These are phyloP conservation scores for Caenorhabditis brenneri DNA, from an alignment of 1,140 invertebrate genomes.

Conservation along the genomic window DNA sequence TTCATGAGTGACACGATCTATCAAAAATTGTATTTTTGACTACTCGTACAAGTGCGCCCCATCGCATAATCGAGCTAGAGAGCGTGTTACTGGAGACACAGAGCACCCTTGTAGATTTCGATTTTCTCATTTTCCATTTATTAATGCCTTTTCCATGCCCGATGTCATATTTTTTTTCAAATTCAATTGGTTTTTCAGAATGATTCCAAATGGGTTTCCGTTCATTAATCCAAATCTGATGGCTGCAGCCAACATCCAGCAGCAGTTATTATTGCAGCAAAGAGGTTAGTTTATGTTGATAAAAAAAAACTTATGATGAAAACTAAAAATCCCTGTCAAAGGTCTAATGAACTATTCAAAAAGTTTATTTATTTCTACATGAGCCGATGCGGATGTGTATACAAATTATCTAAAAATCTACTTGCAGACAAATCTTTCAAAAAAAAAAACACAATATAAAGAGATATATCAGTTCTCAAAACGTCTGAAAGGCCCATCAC, in stretches of 20 bases:
- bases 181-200: constrained; percentile 11
- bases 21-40: too few relatives aligned
- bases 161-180: background rate
- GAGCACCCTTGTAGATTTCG: background rate
- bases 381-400: too few relatives aligned
- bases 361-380: too few relatives aligned
- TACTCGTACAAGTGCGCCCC: background rate
- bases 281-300: background rate
- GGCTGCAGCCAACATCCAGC: background rate
- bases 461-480: too few relatives aligned
- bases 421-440: too few relatives aligned
- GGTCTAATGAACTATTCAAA: too few relatives aligned
- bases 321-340: background rate
- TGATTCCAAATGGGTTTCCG: constrained; percentile 4
- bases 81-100: background rate
- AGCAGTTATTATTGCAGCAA: background rate
- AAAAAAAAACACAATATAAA: too few relatives aligned
- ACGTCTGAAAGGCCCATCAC: too few relatives aligned
- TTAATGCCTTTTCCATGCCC: background rate
- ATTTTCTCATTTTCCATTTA: background rate
- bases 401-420: too few relatives aligned
- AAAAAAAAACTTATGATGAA: background rate
- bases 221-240: background rate
- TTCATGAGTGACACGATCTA: too few relatives aligned
- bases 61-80: background rate